Conservation (phyloP, 2,888 invertebrate genomes). For the Luperina testacea region DNA sequence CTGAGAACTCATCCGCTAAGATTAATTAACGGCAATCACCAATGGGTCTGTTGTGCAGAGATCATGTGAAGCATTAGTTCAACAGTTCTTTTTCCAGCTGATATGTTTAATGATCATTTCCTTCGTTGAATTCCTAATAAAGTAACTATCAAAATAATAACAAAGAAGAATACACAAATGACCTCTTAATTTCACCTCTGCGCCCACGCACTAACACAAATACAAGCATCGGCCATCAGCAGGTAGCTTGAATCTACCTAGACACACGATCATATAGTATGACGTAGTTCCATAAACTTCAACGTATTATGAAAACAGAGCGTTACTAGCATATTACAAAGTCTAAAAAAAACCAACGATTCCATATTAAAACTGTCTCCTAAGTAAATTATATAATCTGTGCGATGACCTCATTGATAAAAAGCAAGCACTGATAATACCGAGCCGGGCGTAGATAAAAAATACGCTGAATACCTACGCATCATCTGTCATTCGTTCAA, state of each 20-base stretch:
- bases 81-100: not conserved
- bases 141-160: not conserved
- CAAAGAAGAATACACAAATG: conserved; percentile 4
- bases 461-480: conserved; percentile 1
- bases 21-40: not conserved
- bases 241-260: conserved; percentile 4
- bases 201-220: conserved; percentile 20
- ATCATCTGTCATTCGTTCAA: conserved; percentile 48
- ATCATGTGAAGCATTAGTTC: too few relatives aligned
- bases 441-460: conserved; percentile 22
- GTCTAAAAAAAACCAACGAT: not conserved
- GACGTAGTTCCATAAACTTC: not conserved
- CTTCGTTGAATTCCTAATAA: not conserved
- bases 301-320: not conserved
- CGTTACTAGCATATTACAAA: not conserved
- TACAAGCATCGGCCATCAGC: not conserved
- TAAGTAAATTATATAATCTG: conserved; percentile 44
- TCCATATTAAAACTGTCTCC: conserved; percentile 19
- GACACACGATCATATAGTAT: not conserved
- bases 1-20: not conserved
- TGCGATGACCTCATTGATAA: conserved; percentile 53
- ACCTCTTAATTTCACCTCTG: conserved; percentile 25
- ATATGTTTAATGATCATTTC: not conserved
- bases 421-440: conserved; percentile 34
- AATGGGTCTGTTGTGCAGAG: not conserved